A percentile compares a stretch with the other conserved stretches of the same genome.
Conservation (phyloP, 2,888 invertebrate species). For the Pocota personata region DNA sequence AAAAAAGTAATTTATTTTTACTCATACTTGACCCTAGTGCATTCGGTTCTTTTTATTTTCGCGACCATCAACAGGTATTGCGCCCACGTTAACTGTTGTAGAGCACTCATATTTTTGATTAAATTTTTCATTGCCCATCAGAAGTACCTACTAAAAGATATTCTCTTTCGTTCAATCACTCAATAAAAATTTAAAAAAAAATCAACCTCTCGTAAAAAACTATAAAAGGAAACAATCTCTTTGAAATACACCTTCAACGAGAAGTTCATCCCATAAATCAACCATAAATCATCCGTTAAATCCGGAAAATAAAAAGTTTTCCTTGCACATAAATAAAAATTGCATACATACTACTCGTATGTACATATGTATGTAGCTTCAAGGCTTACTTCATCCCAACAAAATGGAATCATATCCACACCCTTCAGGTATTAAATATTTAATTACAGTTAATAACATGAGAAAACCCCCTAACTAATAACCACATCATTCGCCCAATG, state of each 20-base stretch:
- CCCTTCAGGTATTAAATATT: not conserved
- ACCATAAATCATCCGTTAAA: not conserved
- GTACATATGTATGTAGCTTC: too few species aligned
- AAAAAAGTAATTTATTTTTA: not conserved
- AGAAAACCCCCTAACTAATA: not conserved
- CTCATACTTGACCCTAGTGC: not conserved
- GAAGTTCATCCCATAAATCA: constrained; percentile 1
- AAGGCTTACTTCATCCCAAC: not conserved
- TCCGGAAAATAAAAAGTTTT: not conserved
- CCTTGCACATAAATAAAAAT: not conserved
- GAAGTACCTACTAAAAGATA: constrained; percentile 5
- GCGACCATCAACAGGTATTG: not conserved
- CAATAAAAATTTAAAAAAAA: constrained; percentile 6
- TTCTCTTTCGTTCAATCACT: not conserved
- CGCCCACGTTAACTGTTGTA: not conserved
- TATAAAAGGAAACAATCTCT: constrained; percentile 4
- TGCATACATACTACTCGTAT: too few species aligned
- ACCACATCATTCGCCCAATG: not conserved
- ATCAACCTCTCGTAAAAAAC: constrained; percentile 4
- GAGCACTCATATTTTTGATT: constrained; percentile 18
- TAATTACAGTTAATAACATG: constrained; percentile 4
- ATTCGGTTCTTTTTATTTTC: not conserved
- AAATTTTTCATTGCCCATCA: constrained; percentile 28
- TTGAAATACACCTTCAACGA: not conserved
- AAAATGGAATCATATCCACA: not conserved